Base-by-base conservation (phyloP, 2,888 invertebrate genomes). In the Xestia rhomboidea region DNA sequence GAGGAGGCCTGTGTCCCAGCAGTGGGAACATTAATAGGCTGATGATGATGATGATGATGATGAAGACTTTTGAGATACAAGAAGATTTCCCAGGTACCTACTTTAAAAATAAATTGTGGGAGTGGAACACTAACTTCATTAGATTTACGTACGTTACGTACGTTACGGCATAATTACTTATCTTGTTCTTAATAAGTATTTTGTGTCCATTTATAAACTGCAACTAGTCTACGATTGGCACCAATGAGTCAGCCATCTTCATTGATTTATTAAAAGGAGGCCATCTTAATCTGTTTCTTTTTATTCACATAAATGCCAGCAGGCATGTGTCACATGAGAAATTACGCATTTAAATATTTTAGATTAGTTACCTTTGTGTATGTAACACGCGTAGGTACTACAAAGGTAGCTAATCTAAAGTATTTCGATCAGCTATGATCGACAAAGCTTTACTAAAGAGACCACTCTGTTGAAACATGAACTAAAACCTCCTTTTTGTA, bases 291-390 rank as follows among this genome's bases (percentile, higher is more conserved):
- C 60, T 71, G n/a, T 46, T 57, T 67, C 7, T 38, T 70, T 44
- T 68, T n/a, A 63, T 46, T 68, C 11, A 68, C 64, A 60, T 79
- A 79, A 79, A 83, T 84, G 27, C 73, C 62, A 57, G 44, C 10
- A 68, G 13, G 34, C 41, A 34, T 72, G 68, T 81, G 68, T 82
- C 84, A 83, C 27, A 34, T 71, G 7, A 74, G 27, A 70, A 69
- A 67, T 62, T 64, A 84, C 68, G 71, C 68, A 72, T 73, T 44
- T 27, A 69, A 68, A 80, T 57, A 70, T 41, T 73, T 54, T 46
- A 63, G 57, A 81, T 71, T 18, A 34, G 4, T 15, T 21, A 6
- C 51, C 3, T 70, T 51, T 18, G 51, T 38, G 7, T 84, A 67
- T 68, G 81, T 71, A 64, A 41, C 64, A 41, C 41, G n/a, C 64